These are phyloP conservation scores for Mesitornis unicolor DNA, from an alignment of 2,113 vertebrate species.

Conservation along the genomic window DNA sequence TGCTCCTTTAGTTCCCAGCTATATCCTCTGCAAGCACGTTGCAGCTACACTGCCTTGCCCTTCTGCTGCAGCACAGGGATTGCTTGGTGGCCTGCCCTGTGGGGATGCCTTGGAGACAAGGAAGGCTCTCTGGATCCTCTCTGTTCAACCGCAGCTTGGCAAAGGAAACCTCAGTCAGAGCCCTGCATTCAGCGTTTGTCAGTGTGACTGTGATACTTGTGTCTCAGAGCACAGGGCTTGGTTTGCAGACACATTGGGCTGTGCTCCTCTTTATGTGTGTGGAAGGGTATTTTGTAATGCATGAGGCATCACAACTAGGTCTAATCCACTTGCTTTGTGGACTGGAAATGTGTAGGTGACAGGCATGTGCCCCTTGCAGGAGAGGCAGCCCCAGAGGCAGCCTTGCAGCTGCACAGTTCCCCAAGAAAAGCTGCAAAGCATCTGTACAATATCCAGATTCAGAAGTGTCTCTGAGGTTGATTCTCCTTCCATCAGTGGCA, in stretches of 20 bases:
- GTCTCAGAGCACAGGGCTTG: neutral
- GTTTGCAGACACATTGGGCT: neutral
- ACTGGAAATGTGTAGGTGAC: neutral
- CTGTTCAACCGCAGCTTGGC: neutral
- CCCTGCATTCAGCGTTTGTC: neutral
- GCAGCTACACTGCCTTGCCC: neutral
- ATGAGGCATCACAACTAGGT: neutral
- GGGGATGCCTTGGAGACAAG: neutral
- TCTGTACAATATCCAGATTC: neutral
- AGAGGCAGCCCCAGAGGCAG: neutral
- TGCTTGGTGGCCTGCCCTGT: neutral
- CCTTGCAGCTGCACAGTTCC: neutral
- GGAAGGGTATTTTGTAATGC: neutral
- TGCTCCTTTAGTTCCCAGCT: neutral
- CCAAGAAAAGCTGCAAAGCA: neutral
- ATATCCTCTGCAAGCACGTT: neutral
- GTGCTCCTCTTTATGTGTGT: neutral
- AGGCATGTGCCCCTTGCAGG: neutral
- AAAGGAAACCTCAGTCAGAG: neutral
- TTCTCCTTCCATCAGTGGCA: neutral
- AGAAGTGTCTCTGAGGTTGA: neutral
- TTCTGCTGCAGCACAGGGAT: neutral
- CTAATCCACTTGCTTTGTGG: neutral
- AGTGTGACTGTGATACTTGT: neutral
- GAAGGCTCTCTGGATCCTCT: neutral